Evolutionary conservation across 2,888 invertebrate genomes (phyloP).

Genomic region (Patella depressa): DNA sequence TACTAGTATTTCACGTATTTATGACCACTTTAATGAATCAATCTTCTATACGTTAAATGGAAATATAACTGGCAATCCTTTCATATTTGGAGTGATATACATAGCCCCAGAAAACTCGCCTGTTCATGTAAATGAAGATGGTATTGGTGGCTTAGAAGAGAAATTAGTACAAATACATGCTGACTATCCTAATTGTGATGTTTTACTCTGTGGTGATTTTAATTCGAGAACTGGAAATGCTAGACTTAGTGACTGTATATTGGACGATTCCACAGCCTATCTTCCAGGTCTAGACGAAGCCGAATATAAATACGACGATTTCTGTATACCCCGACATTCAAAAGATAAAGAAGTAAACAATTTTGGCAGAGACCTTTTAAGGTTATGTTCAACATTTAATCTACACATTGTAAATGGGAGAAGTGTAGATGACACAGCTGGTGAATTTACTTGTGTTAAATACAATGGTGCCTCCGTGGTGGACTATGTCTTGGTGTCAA

Average conservation of each 20-base stretch:
- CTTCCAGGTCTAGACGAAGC: background rate
- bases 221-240: background rate
- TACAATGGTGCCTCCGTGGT: constrained; percentile 5
- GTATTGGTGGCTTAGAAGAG: background rate
- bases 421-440: background rate
- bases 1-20: background rate
- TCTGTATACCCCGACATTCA: background rate
- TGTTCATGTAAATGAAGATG: background rate
- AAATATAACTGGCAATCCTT: background rate
- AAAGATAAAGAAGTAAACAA: constrained; percentile 1
- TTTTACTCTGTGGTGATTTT: background rate
- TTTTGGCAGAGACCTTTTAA: constrained; percentile 1
- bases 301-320: background rate
- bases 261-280: background rate
- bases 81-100: background rate
- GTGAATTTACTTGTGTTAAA: background rate
- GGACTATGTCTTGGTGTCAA: background rate
- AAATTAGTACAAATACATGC: background rate
- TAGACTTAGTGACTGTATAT: background rate
- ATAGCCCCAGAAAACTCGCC: background rate
- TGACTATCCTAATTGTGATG: background rate
- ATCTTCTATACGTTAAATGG: background rate
- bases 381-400: constrained; percentile 4
- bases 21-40: background rate
- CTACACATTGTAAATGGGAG: constrained; percentile 6